Evolutionary conservation across 2,888 invertebrate genomes (phyloP), one percentile per base, ranked within the genome.

Genomic region (Silvanus unidentatus): DNA sequence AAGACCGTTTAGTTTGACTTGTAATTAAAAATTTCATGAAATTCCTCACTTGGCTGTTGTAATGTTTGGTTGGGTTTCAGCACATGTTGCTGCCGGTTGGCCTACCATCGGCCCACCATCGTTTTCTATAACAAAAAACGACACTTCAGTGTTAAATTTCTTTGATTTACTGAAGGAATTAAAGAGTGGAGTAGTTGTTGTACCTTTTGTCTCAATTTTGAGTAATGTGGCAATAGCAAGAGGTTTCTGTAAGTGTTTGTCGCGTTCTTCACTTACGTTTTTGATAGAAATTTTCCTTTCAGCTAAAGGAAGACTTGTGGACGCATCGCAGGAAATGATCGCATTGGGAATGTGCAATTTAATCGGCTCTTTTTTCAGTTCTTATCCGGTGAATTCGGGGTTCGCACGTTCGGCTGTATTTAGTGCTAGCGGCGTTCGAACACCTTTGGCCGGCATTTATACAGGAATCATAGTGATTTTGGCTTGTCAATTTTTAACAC

Each of bases 171-270:
- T 79, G 1, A 67, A 76, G 43, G 76, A 80, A 58, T 73, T 88
- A 40, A 84, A 85, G 1, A 73, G 79, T 28, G 87, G 88, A 1
- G 72, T 88, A 27, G 58, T 80, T 14, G 76, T 89, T 2, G 80
- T 88, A 1, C 88, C 89, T 0, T 68, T 89, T 15, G 76, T 90
- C 15, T 84, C 84, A 1, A 79, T 89, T 44, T 77, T 90, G 38
- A 85, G 85, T 40, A 85, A 87, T 55, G 82, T 89, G 32, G 88
- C 89, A 2, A 88, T 90, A 50, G 88, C 87, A n/a, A 89, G 88
- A 71, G 83, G 87, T 43, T 89, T 89, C 69, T 79, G 88, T 88
- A 73, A 79, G 80, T n/a, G n/a, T n/a, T n/a, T n/a, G n/a, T n/a
- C n/a, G n/a, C 42, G 27, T 11, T 11, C 35, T 39, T 45, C 15